phyloP scores from a whole-genome alignment of 2,888 invertebrate genomes.

The Orthosia gracilis region DNA sequence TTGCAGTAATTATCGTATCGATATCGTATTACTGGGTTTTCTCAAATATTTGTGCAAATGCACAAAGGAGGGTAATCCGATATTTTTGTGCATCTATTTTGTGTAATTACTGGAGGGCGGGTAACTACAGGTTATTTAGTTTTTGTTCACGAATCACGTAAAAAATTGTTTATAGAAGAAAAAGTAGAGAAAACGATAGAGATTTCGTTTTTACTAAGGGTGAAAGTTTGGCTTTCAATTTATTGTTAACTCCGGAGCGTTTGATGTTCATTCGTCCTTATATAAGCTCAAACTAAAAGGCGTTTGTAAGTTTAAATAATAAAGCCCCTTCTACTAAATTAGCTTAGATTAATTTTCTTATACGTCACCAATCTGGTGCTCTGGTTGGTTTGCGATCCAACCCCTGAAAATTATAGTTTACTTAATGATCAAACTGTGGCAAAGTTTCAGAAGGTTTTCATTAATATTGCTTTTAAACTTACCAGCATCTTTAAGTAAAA shows the following conservation, averaged over 20 bases:
- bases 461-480: no score
- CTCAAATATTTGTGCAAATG: constrained; percentile 77
- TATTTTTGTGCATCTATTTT: constrained; percentile 75
- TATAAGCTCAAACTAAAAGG: neutral
- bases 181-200: neutral
- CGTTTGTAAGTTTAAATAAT: no score
- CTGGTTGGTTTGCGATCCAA: neutral
- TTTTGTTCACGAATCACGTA: constrained; percentile 15
- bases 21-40: constrained; percentile 77
- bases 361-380: neutral
- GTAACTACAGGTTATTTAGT: constrained; percentile 53
- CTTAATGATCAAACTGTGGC: neutral
- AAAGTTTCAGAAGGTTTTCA: neutral
- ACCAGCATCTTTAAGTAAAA: no score
- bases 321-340: no score
- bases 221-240: constrained; percentile 26
- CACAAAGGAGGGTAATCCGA: constrained; percentile 80
- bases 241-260: neutral
- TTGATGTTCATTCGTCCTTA: neutral
- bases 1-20: constrained; percentile 82
- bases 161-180: constrained; percentile 3
- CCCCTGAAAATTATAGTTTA: neutral
- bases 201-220: constrained; percentile 29
- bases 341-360: neutral
- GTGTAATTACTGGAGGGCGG: constrained; percentile 57